Evolutionary conservation across 2,888 invertebrate genomes (phyloP).

Genomic region (Cremastinae sp.): DNA sequence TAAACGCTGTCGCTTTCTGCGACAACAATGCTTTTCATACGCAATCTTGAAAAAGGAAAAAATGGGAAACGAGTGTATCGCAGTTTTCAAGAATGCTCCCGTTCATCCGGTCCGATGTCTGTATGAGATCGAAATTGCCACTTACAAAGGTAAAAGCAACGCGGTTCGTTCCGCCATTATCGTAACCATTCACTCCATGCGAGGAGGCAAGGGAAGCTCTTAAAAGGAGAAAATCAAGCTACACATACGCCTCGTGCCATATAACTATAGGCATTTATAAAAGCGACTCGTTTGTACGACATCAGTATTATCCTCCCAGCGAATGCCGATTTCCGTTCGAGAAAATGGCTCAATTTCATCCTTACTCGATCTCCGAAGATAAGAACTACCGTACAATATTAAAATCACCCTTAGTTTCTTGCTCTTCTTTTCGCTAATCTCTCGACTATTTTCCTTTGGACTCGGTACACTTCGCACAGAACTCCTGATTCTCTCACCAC

Average conservation of each 20-base stretch:
- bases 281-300: slow-evolving; percentile 40
- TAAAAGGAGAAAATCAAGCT: slow-evolving; percentile 44
- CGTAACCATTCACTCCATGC: slow-evolving; percentile 42
- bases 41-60: neutral
- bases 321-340: slow-evolving; percentile 50
- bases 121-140: slow-evolving; percentile 45
- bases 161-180: slow-evolving; percentile 50
- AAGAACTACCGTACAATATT: slow-evolving; percentile 20
- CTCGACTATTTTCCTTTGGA: slow-evolving; percentile 1
- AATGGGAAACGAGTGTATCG: slow-evolving; percentile 17
- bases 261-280: slow-evolving; percentile 21
- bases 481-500: neutral
- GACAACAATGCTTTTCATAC: slow-evolving; percentile 22
- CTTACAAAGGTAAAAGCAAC: slow-evolving; percentile 47
- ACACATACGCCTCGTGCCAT: slow-evolving; percentile 24
- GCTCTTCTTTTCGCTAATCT: slow-evolving; percentile 30
- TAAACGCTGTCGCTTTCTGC: slow-evolving; percentile 2
- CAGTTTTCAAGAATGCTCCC: slow-evolving; percentile 33
- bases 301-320: slow-evolving; percentile 45
- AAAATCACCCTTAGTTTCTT: slow-evolving; percentile 27
- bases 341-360: slow-evolving; percentile 43
- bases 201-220: slow-evolving; percentile 28
- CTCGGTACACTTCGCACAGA: slow-evolving; percentile 6
- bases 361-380: slow-evolving; percentile 39
- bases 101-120: slow-evolving; percentile 24